phyloP scores from a whole-genome alignment of 2,888 invertebrate species.

The Rhaphigaster nebulosa region DNA sequence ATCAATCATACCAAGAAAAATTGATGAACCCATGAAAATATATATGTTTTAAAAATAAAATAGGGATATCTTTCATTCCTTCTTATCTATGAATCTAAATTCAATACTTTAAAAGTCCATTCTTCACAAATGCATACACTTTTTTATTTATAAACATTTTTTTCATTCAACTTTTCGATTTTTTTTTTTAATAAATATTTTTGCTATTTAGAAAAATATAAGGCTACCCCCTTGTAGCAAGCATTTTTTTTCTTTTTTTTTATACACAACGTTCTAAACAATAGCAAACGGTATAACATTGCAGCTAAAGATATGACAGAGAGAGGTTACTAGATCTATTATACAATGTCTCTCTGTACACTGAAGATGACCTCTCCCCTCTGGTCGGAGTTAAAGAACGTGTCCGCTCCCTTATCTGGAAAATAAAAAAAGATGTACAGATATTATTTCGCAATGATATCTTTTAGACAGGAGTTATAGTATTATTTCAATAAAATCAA shows the following conservation, averaged over 20 bases:
- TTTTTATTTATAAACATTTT: neutral
- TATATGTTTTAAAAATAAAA: neutral
- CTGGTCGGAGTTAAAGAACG: slow-evolving; percentile 76
- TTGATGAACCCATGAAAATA: neutral
- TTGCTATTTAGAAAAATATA: slow-evolving; percentile 39
- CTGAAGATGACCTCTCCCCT: slow-evolving; percentile 59
- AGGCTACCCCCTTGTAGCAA: slow-evolving; percentile 27
- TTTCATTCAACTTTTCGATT: slow-evolving; percentile 19
- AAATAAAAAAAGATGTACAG: neutral
- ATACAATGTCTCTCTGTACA: slow-evolving; percentile 59
- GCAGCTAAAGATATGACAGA: slow-evolving; percentile 24
- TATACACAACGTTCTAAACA: neutral
- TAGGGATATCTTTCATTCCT: slow-evolving; percentile 4
- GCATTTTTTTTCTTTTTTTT: slow-evolving; percentile 2
- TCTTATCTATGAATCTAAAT: neutral
- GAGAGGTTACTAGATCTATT: slow-evolving; percentile 47
- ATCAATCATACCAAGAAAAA: neutral
- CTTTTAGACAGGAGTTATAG: neutral
- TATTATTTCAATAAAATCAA: neutral
- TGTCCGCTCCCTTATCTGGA: slow-evolving; percentile 75
- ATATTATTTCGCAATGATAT: neutral
- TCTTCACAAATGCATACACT: neutral
- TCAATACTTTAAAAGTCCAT: slow-evolving; percentile 10
- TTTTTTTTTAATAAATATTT: slow-evolving; percentile 39
- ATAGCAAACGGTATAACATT: neutral